Conservation (phyloP, 2,113 vertebrate species). For the Camelus bactrianus region DNA sequence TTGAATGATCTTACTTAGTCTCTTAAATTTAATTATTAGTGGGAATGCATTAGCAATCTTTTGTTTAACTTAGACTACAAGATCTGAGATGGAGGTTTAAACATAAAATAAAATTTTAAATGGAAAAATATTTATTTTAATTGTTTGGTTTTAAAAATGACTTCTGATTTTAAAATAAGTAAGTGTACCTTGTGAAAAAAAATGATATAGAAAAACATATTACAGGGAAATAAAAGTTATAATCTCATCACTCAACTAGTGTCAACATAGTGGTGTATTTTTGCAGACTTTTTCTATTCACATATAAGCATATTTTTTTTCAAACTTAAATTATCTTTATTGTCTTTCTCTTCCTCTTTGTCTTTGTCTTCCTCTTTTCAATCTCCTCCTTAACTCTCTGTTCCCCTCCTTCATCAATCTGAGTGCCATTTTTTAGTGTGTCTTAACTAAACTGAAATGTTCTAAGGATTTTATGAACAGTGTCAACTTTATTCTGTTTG, state of each 20-base stretch:
- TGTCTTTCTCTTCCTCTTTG: not conserved
- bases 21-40: slow-evolving; percentile 29
- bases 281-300: not conserved
- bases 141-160: not conserved
- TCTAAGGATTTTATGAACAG: not conserved
- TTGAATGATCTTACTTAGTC: not conserved
- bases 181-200: not conserved
- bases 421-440: not conserved
- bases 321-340: not conserved
- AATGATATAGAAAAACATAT: not conserved
- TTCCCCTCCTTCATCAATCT: not conserved
- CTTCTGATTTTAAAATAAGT: slow-evolving; percentile 47
- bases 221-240: not conserved
- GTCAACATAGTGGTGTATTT: not conserved
- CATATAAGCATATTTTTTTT: not conserved
- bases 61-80: not conserved
- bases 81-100: not conserved
- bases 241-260: not conserved
- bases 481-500: not conserved
- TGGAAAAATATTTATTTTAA: slow-evolving; percentile 15
- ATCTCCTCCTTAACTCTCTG: not conserved
- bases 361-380: not conserved
- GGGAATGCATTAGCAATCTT: not conserved
- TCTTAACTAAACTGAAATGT: not conserved
- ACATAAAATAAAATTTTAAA: not conserved